Base-by-base conservation (phyloP, 2,113 vertebrate species). In the Melanostigma gelatinosum region DNA sequence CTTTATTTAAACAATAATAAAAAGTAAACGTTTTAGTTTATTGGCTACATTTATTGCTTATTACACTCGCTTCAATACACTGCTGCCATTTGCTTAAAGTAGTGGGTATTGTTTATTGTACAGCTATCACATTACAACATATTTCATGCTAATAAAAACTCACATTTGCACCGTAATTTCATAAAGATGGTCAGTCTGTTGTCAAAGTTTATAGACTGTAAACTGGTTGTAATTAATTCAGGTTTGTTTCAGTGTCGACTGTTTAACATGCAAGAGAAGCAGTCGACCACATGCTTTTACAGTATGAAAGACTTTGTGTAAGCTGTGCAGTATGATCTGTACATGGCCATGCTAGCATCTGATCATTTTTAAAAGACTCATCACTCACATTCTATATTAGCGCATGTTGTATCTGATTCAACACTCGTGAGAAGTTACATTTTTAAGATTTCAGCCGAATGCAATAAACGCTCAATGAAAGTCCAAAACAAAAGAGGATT, bases 331-430 rank as follows among this genome's bases (percentile, higher is more conserved):
- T 64, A 15, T 76, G 71, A 50, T 57, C 22, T 18, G 29, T 24
- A 64, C 44, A 10, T 50, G 42, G 46, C 24, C 60, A 38, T 27
- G 36, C 20, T 70, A 55, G 54, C 38, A 52, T 68, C 32, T 66
- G 34, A 64, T 72, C 6, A 78, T 62, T 69, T 67, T 80, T 80
- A 54, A 78, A 20, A 57, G 57, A 85, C 44, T 85, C 52, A 64
- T 80, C 54, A 40, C 29, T 80, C n/a, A 42, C 15, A 54, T 66
- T 78, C 7, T 12, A 20, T 61, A 62, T 32, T 63, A n/a, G 62
- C 2, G 0, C 3, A 22, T 18, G 44, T 29, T 69, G 20, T 48
- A 13, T 52, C 6, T 71, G 65, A 44, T 64, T 48, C 50, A 46
- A 52, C 42, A 44, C 1, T 3, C 13, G 22, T 34, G 63, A 7